Evolutionary conservation across 2,797 vertebrate species (phyloP).

Genomic region (Gastrophryne carolinensis): DNA sequence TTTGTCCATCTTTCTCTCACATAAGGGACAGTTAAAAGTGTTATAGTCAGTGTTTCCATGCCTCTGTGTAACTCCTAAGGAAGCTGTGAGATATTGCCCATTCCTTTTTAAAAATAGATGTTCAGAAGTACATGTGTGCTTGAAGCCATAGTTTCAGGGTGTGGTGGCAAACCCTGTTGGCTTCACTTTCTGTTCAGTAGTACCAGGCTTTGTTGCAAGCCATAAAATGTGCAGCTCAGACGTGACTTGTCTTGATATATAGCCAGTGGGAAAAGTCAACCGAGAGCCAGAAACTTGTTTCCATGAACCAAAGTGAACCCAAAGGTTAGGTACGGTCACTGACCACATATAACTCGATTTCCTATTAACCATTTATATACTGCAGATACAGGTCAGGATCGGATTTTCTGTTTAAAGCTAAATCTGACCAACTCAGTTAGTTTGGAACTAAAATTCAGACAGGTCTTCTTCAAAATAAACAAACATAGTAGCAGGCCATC

Average conservation of each 20-base stretch:
- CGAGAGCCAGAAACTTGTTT: neutral
- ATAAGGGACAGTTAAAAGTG: neutral
- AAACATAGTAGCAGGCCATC: no score
- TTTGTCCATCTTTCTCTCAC: neutral
- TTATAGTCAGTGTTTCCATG: slow-evolving; percentile 3
- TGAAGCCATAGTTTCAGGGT: slow-evolving; percentile 32
- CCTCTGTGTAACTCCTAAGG: neutral
- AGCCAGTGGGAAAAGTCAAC: slow-evolving; percentile 4
- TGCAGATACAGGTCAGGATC: neutral
- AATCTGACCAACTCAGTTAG: no score
- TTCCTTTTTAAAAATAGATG: neutral
- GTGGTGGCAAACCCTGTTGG: slow-evolving; percentile 35
- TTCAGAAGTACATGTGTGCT: neutral
- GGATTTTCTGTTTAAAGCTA: no score
- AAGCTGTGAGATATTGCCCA: neutral
- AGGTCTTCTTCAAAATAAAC: no score
- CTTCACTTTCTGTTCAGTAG: slow-evolving; percentile 25
- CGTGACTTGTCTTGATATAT: no score
- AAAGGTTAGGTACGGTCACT: neutral
- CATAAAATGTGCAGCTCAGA: slow-evolving; percentile 10
- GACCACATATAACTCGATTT: neutral
- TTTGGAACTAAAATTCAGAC: no score
- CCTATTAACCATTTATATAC: neutral
- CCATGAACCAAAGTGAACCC: neutral
- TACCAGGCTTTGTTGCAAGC: neutral